These are phyloP conservation scores for Colletes collaris DNA, from an alignment of 2,888 invertebrate species.

Conservation along the genomic window DNA sequence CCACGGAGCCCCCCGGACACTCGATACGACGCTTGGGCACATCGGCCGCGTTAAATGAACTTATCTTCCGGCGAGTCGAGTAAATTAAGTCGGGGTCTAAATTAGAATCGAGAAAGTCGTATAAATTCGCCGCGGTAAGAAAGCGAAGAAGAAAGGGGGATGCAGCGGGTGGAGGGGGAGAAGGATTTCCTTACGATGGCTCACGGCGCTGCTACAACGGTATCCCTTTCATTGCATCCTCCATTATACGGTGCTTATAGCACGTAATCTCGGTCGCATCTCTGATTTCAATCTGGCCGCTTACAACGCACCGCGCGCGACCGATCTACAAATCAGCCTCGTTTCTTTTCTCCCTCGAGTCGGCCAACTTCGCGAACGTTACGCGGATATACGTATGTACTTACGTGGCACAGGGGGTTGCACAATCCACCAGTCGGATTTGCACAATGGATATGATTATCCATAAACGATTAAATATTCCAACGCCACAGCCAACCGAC, in stretches of 20 bases:
- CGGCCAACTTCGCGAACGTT: neutral
- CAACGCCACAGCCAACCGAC: too few species aligned
- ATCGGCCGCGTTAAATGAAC: constrained; percentile 52
- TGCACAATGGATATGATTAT: neutral
- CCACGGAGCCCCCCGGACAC: neutral
- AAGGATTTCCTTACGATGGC: constrained; percentile 52
- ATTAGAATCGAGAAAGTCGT: constrained; percentile 42
- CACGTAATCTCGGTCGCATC: constrained; percentile 71
- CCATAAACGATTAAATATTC: too few species aligned
- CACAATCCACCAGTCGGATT: constrained; percentile 30
- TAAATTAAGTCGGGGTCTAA: constrained; percentile 53
- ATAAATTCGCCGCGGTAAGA: constrained; percentile 50
- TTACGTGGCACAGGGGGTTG: constrained; percentile 29
- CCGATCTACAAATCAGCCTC: constrained; percentile 70
- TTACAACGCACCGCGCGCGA: constrained; percentile 70
- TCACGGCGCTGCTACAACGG: constrained; percentile 60
- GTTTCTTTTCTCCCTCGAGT: constrained; percentile 56
- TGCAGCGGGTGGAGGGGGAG: constrained; percentile 9
- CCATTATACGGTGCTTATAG: constrained; percentile 66
- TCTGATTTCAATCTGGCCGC: constrained; percentile 71
- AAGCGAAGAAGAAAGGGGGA: constrained; percentile 27
- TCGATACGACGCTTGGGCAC: constrained; percentile 9
- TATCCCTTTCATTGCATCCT: constrained; percentile 71
- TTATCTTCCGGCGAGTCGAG: constrained; percentile 36
- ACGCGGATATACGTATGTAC: too few species aligned